These are phyloP conservation scores for Junonia oenone DNA, from an alignment of 2,888 invertebrate species.

Conservation along the genomic window DNA sequence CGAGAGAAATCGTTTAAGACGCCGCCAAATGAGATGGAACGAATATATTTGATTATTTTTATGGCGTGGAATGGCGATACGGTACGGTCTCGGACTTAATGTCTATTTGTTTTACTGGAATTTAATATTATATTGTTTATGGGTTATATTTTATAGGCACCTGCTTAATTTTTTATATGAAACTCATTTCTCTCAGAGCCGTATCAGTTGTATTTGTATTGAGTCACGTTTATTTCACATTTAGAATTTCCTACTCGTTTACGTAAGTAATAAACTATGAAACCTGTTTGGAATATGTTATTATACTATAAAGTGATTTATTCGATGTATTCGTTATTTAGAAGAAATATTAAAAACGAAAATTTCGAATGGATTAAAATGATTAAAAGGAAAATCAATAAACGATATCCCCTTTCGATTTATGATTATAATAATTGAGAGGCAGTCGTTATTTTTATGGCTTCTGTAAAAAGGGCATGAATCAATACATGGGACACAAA, in stretches of 20 bases:
- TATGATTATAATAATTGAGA: constrained; percentile 59
- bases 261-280: background rate
- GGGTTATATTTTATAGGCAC: constrained; percentile 43
- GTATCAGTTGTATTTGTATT: background rate
- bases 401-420: constrained; percentile 48
- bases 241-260: background rate
- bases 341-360: background rate
- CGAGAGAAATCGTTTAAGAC: constrained; percentile 80
- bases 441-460: constrained; percentile 73
- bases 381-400: constrained; percentile 39
- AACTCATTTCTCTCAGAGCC: background rate
- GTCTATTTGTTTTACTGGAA: constrained; percentile 71
- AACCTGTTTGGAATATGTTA: background rate
- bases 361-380: background rate
- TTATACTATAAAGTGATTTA: background rate
- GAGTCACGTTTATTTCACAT: background rate
- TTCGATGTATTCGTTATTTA: background rate
- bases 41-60: constrained; percentile 80
- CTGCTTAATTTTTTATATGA: constrained; percentile 35
- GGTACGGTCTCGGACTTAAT: constrained; percentile 61
- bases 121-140: constrained; percentile 63
- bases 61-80: constrained; percentile 75
- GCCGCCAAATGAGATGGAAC: constrained; percentile 78
- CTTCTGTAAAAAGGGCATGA: constrained; percentile 61
- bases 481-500: constrained; percentile 63